phyloP scores from a whole-genome alignment of 2,888 invertebrate genomes.

The Cenopis cana region DNA sequence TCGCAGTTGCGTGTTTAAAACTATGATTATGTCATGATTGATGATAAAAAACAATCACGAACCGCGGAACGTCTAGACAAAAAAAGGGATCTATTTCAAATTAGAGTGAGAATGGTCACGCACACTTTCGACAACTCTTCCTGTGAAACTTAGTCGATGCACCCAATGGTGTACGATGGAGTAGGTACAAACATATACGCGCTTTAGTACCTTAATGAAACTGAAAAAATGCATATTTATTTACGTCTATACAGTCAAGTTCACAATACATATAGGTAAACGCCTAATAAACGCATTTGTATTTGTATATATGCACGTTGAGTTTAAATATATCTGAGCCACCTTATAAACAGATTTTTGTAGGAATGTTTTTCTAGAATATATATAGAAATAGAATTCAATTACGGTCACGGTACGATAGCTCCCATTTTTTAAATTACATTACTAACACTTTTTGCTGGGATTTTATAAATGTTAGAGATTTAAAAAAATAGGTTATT shows the following conservation, averaged over 20 bases:
- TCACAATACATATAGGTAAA: too few relatives aligned
- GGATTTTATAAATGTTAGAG: too few relatives aligned
- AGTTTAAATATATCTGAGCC: too few relatives aligned
- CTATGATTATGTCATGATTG: slow-evolving; percentile 17
- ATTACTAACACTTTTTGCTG: background rate
- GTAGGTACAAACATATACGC: background rate
- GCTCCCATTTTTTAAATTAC: background rate
- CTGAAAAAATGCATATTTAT: background rate
- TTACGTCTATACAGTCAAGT: too few relatives aligned
- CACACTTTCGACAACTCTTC: slow-evolving; percentile 10
- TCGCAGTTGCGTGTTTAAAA: slow-evolving; percentile 14
- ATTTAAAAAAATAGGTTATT: background rate
- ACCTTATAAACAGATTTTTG: background rate
- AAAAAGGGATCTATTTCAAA: slow-evolving; percentile 3
- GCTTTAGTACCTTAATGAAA: too few relatives aligned
- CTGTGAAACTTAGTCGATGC: background rate
- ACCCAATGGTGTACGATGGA: background rate
- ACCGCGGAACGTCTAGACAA: background rate
- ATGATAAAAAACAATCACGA: slow-evolving; percentile 29
- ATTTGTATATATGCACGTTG: too few relatives aligned
- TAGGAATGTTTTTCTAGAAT: background rate
- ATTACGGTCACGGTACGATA: background rate
- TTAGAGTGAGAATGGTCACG: slow-evolving; percentile 11
- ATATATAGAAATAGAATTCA: background rate
- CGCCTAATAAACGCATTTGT: too few relatives aligned